Evolutionary conservation across 1,140 invertebrate species (phyloP).

Genomic region (Drosophila melanica): DNA sequence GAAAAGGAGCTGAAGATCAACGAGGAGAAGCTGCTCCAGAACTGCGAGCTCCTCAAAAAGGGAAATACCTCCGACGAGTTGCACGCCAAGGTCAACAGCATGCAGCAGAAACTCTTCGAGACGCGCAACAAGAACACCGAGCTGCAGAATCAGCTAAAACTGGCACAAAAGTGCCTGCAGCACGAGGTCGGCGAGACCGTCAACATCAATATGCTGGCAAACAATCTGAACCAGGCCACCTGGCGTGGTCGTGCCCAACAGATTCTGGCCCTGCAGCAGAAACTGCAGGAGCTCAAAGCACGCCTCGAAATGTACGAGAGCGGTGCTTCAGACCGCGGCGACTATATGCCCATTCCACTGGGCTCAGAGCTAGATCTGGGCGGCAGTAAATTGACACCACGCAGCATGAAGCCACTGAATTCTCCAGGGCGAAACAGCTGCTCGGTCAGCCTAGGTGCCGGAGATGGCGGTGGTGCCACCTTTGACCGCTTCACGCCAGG

Average conservation of each 20-base stretch:
- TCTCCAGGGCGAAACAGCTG: slow-evolving; percentile 20
- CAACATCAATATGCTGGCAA: slow-evolving; percentile 77
- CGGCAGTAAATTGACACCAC: slow-evolving; percentile 15
- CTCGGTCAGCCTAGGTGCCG: slow-evolving; percentile 37
- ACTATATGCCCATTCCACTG: slow-evolving; percentile 52
- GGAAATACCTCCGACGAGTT: slow-evolving; percentile 84
- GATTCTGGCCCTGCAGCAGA: slow-evolving; percentile 87
- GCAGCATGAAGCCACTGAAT: not conserved
- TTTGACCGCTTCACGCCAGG: slow-evolving; percentile 74
- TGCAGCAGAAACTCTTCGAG: slow-evolving; percentile 88
- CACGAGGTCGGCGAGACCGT: slow-evolving; percentile 88
- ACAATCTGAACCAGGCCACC: slow-evolving; percentile 83
- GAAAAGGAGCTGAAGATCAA: slow-evolving; percentile 82
- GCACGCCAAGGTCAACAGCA: slow-evolving; percentile 86
- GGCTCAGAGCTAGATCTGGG: slow-evolving; percentile 51
- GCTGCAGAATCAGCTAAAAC: slow-evolving; percentile 87
- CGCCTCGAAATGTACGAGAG: slow-evolving; percentile 85
- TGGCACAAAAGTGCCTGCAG: slow-evolving; percentile 87
- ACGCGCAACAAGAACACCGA: slow-evolving; percentile 87
- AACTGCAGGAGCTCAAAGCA: slow-evolving; percentile 87
- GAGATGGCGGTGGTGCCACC: slow-evolving; percentile 54
- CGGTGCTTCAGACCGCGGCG: slow-evolving; percentile 42
- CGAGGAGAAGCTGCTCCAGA: slow-evolving; percentile 48
- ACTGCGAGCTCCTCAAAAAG: slow-evolving; percentile 49
- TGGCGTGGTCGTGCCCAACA: slow-evolving; percentile 90